Conservation (phyloP, 2,888 invertebrate species). For the Pachydiplax longipennis region DNA sequence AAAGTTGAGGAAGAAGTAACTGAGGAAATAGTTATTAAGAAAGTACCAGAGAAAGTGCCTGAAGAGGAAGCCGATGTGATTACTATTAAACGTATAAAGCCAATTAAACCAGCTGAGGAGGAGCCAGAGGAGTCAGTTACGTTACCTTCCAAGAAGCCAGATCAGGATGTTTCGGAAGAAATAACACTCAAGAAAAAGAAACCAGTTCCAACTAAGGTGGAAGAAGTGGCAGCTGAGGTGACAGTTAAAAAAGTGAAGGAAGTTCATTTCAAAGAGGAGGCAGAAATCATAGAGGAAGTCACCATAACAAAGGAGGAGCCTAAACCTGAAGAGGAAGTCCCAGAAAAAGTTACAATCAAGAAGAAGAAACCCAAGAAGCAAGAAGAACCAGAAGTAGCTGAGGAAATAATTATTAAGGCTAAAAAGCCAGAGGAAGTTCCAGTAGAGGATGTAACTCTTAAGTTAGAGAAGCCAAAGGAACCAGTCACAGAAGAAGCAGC, state of each 20-base stretch:
- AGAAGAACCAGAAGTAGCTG: slow-evolving; percentile 43
- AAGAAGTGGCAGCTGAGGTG: slow-evolving; percentile 23
- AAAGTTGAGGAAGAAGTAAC: neutral
- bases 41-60: slow-evolving; percentile 59
- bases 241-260: slow-evolving; percentile 52
- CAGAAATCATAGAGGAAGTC: slow-evolving; percentile 66
- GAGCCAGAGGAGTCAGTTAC: slow-evolving; percentile 54
- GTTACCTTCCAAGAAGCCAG: slow-evolving; percentile 55
- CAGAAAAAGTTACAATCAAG: slow-evolving; percentile 54
- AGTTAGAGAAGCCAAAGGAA: slow-evolving; percentile 49
- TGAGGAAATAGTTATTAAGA: slow-evolving; percentile 53
- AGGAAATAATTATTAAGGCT: slow-evolving; percentile 40
- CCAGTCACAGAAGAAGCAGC: slow-evolving; percentile 49
- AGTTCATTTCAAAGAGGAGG: slow-evolving; percentile 53
- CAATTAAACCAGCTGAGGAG: slow-evolving; percentile 57
- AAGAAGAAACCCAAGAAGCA: slow-evolving; percentile 48
- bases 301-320: slow-evolving; percentile 45
- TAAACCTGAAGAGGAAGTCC: slow-evolving; percentile 56
- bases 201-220: neutral
- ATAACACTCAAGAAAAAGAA: slow-evolving; percentile 48
- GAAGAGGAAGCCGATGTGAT: slow-evolving; percentile 59
- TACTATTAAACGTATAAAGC: slow-evolving; percentile 55
- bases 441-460: slow-evolving; percentile 48
- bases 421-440: slow-evolving; percentile 48
- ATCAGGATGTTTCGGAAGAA: slow-evolving; percentile 53